phyloP scores from a whole-genome alignment of 1,140 invertebrate genomes.

The Drosophila serrata region DNA sequence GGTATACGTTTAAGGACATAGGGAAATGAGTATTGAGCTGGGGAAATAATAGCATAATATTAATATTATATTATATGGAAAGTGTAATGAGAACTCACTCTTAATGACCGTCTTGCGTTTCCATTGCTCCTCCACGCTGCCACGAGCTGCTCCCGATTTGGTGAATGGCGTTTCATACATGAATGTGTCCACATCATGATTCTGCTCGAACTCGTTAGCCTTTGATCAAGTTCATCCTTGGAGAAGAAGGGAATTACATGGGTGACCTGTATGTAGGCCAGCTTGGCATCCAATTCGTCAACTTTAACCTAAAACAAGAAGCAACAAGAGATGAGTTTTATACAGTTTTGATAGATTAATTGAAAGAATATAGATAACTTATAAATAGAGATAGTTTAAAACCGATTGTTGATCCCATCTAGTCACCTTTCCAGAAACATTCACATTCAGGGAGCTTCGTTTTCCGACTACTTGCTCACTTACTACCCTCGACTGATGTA shows the following conservation, averaged over 20 bases:
- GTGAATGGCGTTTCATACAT: slow-evolving; percentile 98
- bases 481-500: slow-evolving; percentile 3
- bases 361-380: background rate
- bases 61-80: background rate
- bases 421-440: background rate
- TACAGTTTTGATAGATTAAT: background rate
- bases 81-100: slow-evolving; percentile 86
- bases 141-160: slow-evolving; percentile 91
- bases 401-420: background rate
- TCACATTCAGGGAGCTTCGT: background rate
- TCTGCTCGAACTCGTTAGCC: slow-evolving; percentile 93
- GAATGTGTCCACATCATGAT: slow-evolving; percentile 94
- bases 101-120: slow-evolving; percentile 94
- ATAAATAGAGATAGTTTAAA: background rate
- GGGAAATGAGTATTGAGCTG: slow-evolving; percentile 94
- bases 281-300: slow-evolving; percentile 91
- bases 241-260: slow-evolving; percentile 93
- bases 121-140: slow-evolving; percentile 94
- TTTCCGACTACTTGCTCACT: slow-evolving; percentile 9
- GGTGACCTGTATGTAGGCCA: slow-evolving; percentile 97
- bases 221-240: slow-evolving; percentile 88
- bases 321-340: background rate
- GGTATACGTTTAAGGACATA: slow-evolving; percentile 96
- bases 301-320: slow-evolving; percentile 89
- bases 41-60: background rate